Evolutionary conservation across 2,113 vertebrate genomes (phyloP), one percentile per base, ranked within the genome.

Genomic region (Natator depressus): DNA sequence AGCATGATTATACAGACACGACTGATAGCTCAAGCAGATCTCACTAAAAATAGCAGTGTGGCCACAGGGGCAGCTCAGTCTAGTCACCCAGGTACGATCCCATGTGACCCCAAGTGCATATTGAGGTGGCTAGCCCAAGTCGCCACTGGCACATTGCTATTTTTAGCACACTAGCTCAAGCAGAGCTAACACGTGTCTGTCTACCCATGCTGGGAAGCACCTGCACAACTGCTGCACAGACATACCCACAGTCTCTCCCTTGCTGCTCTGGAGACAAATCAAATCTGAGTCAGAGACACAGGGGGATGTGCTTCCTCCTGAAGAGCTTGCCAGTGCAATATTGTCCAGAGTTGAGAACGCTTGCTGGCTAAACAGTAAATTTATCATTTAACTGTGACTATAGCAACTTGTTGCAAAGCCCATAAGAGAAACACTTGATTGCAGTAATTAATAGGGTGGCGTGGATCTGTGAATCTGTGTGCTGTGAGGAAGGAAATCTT

Each of bases 311-410:
- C 13, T 35, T 19, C 31, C 16, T 17, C 38, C 10, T 46, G 38
- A 76, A 72, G 69, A 38, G 35, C 24, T 20, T 1, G 8, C 72
- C 92, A 80, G 85, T 17, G 27, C 1, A 1, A 80, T 14, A 91
- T 12, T 69, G 62, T 0, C 8, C 46, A 94, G 8, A 69, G 49
- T 82, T 27, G 51, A 78, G 91, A 94, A 93, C 6, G 3, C 11
- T 31, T 17, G 19, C 11, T 9, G 24, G 27, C 27, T 51, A 8
- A 14, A 25, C 4, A 85, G 31, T 14, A 79, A 80, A 53, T 65
- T 85, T 62, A 95, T 65, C 31, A 96, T 94, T 89, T 55, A 89
- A 65, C 59, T 93, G 57, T 47, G 75, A 10, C 46, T 51, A 65
- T 35, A 93, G 72, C 11, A 35, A 19, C 25, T 12, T 10, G 2